These are phyloP conservation scores for Drosophila mercatorum DNA, from an alignment of 2,888 invertebrate species.

Conservation along the genomic window DNA sequence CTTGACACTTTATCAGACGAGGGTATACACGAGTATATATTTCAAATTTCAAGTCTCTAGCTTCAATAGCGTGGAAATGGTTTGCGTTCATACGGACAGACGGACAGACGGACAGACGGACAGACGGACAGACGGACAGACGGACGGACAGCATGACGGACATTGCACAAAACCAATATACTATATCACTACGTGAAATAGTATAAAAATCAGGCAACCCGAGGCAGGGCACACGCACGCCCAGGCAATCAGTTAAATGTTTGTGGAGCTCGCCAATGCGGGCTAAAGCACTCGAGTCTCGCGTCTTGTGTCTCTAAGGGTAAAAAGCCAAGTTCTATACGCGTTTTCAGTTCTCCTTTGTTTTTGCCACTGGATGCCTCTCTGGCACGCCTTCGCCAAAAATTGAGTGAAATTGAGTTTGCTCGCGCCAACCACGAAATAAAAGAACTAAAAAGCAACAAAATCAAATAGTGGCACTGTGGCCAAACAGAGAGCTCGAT, in stretches of 20 bases:
- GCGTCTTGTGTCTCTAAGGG: constrained; percentile 43
- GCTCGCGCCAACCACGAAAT: constrained; percentile 52
- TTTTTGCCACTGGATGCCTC: constrained; percentile 8
- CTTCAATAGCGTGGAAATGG: too few species aligned
- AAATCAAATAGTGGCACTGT: constrained; percentile 35
- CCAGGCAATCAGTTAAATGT: constrained; percentile 82
- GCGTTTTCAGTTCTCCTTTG: constrained; percentile 10
- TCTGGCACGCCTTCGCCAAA: constrained; percentile 47
- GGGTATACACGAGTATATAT: too few species aligned
- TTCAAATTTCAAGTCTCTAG: too few species aligned
- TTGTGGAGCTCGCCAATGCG: constrained; percentile 73
- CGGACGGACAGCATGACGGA: too few species aligned
- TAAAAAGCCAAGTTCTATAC: constrained; percentile 26
- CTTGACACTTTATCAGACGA: too few species aligned
- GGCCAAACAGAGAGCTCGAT: constrained; percentile 36
- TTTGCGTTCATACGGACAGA: too few species aligned
- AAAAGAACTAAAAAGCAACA: constrained; percentile 47
- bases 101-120: too few species aligned
- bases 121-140: too few species aligned
- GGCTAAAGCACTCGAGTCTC: constrained; percentile 39
- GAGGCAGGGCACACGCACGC: constrained; percentile 60
- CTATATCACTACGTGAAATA: too few species aligned
- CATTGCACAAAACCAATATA: too few species aligned
- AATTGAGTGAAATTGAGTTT: constrained; percentile 64
- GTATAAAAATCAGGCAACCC: constrained; percentile 76